These are phyloP conservation scores for Philypnodon macrostomus DNA, from an alignment of 2,797 vertebrate genomes.

Conservation along the genomic window DNA sequence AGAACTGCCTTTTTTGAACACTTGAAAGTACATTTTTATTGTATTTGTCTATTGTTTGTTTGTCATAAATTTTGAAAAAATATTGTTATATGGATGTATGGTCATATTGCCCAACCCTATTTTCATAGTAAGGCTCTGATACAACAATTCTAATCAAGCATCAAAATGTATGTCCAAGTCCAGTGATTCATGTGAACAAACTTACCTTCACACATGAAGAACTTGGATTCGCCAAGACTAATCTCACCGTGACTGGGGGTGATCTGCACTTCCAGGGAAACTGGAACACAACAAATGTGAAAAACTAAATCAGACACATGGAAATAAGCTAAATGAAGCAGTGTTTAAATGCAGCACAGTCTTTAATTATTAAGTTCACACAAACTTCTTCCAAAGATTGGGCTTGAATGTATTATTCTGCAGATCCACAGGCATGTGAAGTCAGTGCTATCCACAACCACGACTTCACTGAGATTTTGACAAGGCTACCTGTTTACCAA, in stretches of 20 bases:
- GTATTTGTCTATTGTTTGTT: too few species aligned
- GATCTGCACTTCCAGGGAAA: slow-evolving; percentile 92
- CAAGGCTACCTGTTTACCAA: slow-evolving; percentile 10
- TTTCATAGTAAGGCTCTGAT: neutral
- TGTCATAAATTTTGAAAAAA: too few species aligned
- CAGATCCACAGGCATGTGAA: neutral
- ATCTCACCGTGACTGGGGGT: slow-evolving; percentile 93
- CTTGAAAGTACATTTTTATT: too few species aligned
- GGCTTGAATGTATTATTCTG: neutral
- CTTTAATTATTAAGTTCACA: slow-evolving; percentile 5
- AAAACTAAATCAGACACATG: neutral
- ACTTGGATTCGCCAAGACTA: slow-evolving; percentile 96
- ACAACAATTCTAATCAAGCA: neutral
- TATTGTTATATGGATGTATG: too few species aligned
- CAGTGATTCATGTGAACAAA: slow-evolving; percentile 7
- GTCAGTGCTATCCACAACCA: neutral
- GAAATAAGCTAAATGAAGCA: slow-evolving; percentile 7
- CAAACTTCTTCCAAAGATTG: neutral
- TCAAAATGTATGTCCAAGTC: neutral
- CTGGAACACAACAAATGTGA: slow-evolving; percentile 64
- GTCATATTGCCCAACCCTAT: too few species aligned
- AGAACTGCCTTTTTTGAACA: too few species aligned
- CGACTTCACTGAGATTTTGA: neutral
- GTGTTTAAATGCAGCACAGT: slow-evolving; percentile 1
- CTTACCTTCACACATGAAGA: slow-evolving; percentile 97